Conservation (phyloP, 92 coral and sea anemone genomes). For the Porites rus region DNA sequence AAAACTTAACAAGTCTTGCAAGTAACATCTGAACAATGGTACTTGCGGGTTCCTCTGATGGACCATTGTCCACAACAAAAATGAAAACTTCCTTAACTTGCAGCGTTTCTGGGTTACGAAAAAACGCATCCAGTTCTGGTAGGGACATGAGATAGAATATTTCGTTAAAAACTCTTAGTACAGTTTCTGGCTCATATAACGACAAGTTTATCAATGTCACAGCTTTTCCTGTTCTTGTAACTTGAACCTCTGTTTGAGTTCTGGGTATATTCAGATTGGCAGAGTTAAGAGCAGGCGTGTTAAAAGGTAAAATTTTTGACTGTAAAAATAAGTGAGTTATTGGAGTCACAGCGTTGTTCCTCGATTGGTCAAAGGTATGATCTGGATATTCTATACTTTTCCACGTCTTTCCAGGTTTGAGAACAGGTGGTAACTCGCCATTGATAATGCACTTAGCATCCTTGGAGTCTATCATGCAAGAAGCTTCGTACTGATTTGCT, state of each 20-base stretch:
- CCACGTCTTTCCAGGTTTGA: conserved; percentile 26
- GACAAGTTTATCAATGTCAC: conserved; percentile 56
- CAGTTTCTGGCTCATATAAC: conserved; percentile 67
- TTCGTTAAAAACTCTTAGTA: conserved; percentile 53
- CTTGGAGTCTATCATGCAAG: conserved; percentile 25
- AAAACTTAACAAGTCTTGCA: conserved; percentile 45
- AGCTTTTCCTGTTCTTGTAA: conserved; percentile 65
- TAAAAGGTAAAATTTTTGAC: not conserved
- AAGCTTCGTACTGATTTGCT: conserved; percentile 42
- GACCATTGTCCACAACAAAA: conserved; percentile 71
- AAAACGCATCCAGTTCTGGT: conserved; percentile 63
- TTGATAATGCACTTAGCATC: conserved; percentile 19
- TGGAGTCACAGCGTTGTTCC: conserved; percentile 2
- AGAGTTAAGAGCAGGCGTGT: not conserved
- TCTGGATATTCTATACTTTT: not conserved
- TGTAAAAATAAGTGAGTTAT: conserved; percentile 1
- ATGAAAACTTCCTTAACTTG: conserved; percentile 43
- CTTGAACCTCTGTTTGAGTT: conserved; percentile 29
- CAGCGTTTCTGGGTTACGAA: conserved; percentile 60
- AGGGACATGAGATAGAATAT: conserved; percentile 47
- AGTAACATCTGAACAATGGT: conserved; percentile 60
- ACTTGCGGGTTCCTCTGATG: conserved; percentile 63
- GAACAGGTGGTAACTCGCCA: conserved; percentile 21
- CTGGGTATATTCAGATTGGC: conserved; percentile 5
- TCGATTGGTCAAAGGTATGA: conserved; percentile 15